Base-by-base conservation (phyloP, 2,888 invertebrate genomes). In the Drosophila melanocephala region DNA sequence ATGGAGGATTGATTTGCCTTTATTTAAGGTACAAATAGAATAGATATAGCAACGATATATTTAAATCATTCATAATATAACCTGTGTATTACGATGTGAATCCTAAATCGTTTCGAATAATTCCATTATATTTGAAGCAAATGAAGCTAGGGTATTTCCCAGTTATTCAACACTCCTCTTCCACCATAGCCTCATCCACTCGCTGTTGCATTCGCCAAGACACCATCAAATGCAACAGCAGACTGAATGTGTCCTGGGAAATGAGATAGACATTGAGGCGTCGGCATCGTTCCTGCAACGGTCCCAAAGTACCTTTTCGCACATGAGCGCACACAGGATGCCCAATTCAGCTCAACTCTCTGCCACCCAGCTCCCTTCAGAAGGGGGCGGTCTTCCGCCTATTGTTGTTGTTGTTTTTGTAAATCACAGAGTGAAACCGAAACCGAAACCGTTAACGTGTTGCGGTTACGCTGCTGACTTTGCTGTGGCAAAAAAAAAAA, bases 401-500 rank as follows among this genome's bases (percentile, higher is more conserved):
- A 69, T 53, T 70, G 52, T 59, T 66, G 58, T 58, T 58, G 58
- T 52, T 52, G 44, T 72, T 77, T 3, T 57, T 58, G 89, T 84
- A 84, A 88, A 89, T 91, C 90, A 88, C 87, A 77, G 76, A 86
- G 84, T 86, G 87, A 89, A 87, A 89, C 90, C 90, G 87, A 84
- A 89, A 89, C 87, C 87, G 89, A 89, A 90, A 90, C 88, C 88
- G 91, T 88, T 88, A 88, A 90, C 88, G 91, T 88, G 91, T 89
- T 88, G 91, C 91, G 88, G 88, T 88, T 88, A 88, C 77, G 91
- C 75, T 80, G 66, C 79, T 83, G 81, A 82, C 79, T 86, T 81
- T 79, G 74, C 83, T 81, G 74, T 70, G 79, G 66, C 68, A 66
- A 62, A 51, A 57, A 58, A 55, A 55, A 39, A 77, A 44, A 16